Base-by-base conservation (phyloP, 1,140 invertebrate genomes). In the Cherax quadricarinatus region DNA sequence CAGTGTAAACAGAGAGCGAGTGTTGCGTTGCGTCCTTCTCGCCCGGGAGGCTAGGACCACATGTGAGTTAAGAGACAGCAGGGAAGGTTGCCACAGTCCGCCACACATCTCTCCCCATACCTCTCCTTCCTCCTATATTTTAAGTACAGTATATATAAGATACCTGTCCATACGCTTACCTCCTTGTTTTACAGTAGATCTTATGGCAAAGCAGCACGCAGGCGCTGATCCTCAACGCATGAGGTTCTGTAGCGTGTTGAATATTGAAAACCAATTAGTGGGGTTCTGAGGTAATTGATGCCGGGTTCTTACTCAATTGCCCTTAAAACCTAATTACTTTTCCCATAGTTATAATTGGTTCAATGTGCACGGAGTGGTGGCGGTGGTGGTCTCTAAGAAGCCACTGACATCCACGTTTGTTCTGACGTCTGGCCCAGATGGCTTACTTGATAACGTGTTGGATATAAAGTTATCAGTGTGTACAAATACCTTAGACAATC, bases 31-130 rank as follows among this genome's bases (percentile, higher is more conserved):
- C 51, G 81, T 9, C 81, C 57, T 41, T 83, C 81, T 83, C 18
- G 51, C 81, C 81, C 81, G 70, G 51, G 21, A 83, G 57, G 49
- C 57, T 14, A 1, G 57, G 81, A 83, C 81, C 81, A 83, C 81
- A 51, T 83, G 81, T 83, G 81, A 83, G 81, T 83, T 83, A 83
- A 83, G 57, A 57, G 81, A 83, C 81, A 83, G 81, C 21, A 12
- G 21, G 12, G 14, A 57, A 21, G 57, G 81, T 83, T 83, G 81
- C 81, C 81, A 83, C 51, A 57, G n/a, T 3, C 18, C 51, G 51
- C 81, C 81, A 75, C 6, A 6, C 30, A 1, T 21, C 14, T 5
- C 14, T 21, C 12, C 5, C 21, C 14, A 70, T 70, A 70, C 14
- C 66, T 70, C 21, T 16, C 3, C 21, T 70, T 21, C 5, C 18